These are phyloP conservation scores for Drosophila rufa DNA, from an alignment of 1,140 invertebrate species.

Conservation along the genomic window DNA sequence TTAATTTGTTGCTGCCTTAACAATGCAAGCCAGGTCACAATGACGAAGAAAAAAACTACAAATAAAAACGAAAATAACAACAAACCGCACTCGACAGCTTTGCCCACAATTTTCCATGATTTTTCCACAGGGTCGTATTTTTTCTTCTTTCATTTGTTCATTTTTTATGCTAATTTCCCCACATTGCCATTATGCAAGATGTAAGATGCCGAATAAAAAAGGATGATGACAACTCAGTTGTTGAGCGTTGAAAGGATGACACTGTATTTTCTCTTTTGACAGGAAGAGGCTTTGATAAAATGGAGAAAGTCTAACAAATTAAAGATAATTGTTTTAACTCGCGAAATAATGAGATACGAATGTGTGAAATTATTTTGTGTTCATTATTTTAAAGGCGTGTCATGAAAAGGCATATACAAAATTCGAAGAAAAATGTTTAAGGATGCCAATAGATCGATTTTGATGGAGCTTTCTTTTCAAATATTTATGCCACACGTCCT, in stretches of 20 bases:
- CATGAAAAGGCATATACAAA: neutral
- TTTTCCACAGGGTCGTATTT: slow-evolving; percentile 23
- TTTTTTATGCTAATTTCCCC: slow-evolving; percentile 51
- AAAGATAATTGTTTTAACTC: neutral
- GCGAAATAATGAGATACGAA: too few species aligned
- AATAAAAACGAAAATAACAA: slow-evolving; percentile 18
- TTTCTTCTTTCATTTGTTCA: neutral
- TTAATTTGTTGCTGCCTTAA: slow-evolving; percentile 61
- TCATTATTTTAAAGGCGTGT: neutral
- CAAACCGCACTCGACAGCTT: slow-evolving; percentile 22
- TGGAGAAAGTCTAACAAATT: slow-evolving; percentile 5
- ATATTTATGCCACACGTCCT: neutral
- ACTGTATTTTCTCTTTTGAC: neutral
- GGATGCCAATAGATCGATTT: neutral
- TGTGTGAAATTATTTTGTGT: neutral
- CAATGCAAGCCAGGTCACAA: slow-evolving; percentile 28
- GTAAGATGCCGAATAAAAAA: slow-evolving; percentile 3
- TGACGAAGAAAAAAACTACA: neutral
- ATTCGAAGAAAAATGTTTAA: neutral
- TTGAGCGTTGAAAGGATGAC: slow-evolving; percentile 26
- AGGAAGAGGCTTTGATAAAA: neutral
- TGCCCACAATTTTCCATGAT: slow-evolving; percentile 36
- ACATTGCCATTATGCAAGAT: slow-evolving; percentile 37
- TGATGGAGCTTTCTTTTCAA: neutral
- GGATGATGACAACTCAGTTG: slow-evolving; percentile 29